These are phyloP conservation scores for Eumaeus atala DNA, from an alignment of 1,140 invertebrate genomes.

Conservation along the genomic window DNA sequence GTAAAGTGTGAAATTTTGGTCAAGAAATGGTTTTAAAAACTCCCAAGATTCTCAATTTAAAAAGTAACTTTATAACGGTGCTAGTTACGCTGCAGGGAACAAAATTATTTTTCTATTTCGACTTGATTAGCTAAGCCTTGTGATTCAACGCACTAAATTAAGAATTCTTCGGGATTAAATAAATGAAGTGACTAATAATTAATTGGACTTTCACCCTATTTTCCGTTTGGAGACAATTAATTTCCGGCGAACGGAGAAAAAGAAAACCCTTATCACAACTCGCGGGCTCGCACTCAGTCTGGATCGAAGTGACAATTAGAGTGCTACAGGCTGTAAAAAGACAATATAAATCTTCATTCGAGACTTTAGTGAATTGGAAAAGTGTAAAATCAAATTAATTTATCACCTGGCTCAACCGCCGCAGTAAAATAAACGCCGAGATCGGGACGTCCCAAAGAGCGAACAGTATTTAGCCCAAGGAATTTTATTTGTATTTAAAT, in stretches of 20 bases:
- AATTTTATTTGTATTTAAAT: conserved; percentile 7
- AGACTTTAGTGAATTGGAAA: conserved; percentile 6
- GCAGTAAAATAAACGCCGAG: conserved; percentile 6
- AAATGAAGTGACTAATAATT: conserved; percentile 73
- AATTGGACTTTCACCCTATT: conserved; percentile 73
- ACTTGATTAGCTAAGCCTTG: conserved; percentile 5
- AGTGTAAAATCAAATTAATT: conserved; percentile 11
- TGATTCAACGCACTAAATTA: conserved; percentile 13
- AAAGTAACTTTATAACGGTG: conserved; percentile 1
- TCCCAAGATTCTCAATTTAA: conserved; percentile 4
- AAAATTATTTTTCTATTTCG: conserved; percentile 3
- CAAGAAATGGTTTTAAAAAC: conserved; percentile 3
- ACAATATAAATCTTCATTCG: conserved; percentile 20
- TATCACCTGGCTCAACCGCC: conserved; percentile 4
- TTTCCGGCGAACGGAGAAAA: conserved; percentile 62
- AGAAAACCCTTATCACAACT: conserved; percentile 67
- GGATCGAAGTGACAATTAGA: conserved; percentile 50
- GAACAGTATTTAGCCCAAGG: conserved; percentile 5
- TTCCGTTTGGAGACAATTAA: conserved; percentile 73
- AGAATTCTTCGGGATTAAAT: conserved; percentile 63
- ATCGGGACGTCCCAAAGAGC: background rate
- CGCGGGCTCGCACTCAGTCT: conserved; percentile 46
- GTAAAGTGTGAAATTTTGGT: background rate
- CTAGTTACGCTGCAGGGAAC: conserved; percentile 2
- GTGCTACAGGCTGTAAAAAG: conserved; percentile 24